Conservation (phyloP, 2,113 vertebrate genomes). For the Chionis minor region DNA sequence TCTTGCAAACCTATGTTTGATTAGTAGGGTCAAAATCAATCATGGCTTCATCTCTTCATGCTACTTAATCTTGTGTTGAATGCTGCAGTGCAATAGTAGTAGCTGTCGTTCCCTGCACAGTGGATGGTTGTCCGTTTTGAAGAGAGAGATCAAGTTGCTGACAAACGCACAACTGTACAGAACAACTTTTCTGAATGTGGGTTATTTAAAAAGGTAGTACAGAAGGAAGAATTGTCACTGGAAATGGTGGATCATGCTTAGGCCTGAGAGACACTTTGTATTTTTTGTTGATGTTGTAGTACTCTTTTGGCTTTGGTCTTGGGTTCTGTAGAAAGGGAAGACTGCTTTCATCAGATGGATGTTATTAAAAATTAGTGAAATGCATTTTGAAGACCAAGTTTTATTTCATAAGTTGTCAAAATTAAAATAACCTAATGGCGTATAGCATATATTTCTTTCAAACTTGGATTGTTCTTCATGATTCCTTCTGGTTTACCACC, state of each 20-base stretch:
- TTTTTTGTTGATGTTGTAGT: not conserved
- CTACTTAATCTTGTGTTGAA: rapidly evolving
- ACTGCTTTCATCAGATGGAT: not conserved
- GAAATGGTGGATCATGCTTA: not conserved
- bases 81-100: not conserved
- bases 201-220: not conserved
- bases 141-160: not conserved
- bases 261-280: not conserved
- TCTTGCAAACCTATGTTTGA: not conserved
- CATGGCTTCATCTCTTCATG: rapidly evolving
- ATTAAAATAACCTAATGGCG: not conserved
- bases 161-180: not conserved
- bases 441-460: not conserved
- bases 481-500: not conserved
- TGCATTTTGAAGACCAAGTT: not conserved
- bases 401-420: not conserved
- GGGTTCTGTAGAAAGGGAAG: not conserved
- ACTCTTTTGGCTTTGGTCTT: not conserved
- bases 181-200: not conserved
- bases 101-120: not conserved
- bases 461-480: not conserved
- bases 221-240: not conserved
- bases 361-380: not conserved
- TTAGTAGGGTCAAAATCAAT: not conserved
- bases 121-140: not conserved